These are phyloP conservation scores for Astyanax mexicanus DNA, from an alignment of 2,797 vertebrate genomes.

Conservation along the genomic window DNA sequence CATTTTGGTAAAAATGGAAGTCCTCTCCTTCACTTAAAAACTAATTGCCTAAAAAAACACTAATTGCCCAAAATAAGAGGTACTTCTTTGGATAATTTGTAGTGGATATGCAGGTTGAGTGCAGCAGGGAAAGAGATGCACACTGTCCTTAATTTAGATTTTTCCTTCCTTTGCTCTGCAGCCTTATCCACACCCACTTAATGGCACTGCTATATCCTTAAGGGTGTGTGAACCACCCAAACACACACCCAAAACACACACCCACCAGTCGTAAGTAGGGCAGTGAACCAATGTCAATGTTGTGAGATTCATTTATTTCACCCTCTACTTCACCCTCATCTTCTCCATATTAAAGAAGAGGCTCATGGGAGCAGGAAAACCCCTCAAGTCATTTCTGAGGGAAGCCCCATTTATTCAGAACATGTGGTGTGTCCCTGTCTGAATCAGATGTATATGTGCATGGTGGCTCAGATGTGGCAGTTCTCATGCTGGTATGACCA, in stretches of 20 bases:
- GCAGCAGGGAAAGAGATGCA: neutral
- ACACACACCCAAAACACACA: slow-evolving; percentile 15
- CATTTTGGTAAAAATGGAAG: no score
- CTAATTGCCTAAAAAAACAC: no score
- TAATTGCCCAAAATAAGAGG: neutral
- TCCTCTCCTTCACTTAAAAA: no score
- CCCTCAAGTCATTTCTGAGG: neutral
- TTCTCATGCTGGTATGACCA: neutral
- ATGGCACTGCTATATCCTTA: slow-evolving; percentile 4
- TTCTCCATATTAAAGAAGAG: neutral
- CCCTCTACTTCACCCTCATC: neutral
- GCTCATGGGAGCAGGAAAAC: neutral
- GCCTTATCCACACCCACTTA: neutral
- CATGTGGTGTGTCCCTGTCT: neutral
- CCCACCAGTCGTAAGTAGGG: neutral
- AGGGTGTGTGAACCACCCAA: neutral
- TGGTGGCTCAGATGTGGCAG: neutral
- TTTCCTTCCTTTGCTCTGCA: neutral
- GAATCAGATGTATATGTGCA: neutral
- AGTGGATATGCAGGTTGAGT: neutral
- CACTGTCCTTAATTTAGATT: slow-evolving; percentile 1
- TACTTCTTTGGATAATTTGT: neutral
- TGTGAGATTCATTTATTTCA: neutral
- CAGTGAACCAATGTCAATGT: neutral
- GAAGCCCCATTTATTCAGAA: neutral